Base-by-base conservation (phyloP, 2,888 invertebrate species). In the Spodoptera littoralis region DNA sequence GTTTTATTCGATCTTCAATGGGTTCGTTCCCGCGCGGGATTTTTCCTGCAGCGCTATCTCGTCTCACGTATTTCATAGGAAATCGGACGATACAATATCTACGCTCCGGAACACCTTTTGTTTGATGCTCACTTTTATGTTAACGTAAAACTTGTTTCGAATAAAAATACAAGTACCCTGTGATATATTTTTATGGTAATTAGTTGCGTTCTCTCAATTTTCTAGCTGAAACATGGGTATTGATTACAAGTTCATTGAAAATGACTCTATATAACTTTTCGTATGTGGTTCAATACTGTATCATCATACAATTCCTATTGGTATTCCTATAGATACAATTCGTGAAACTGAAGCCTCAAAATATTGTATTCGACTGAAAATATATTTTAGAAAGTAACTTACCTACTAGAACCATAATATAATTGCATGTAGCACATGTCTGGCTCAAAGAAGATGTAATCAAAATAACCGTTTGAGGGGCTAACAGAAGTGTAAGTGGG, bases 21-120 rank as follows among this genome's bases (percentile, higher is more conserved):
- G 53, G 45, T 65, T 48, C 22, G 52, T 46, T 24, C 45, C 18
- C 27, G 43, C 27, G 60, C 27, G 44, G 53, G 30, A 54, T 68
- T 67, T 60, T 73, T 50, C 57, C 50, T 42, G 46, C 41, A 27
- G 47, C 53, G 68, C 57, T 70, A 70, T 70, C 70, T 73, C 42
- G 50, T 51, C 70, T 58, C 69, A 61, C 73, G 70, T 70, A 70
- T 70, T 70, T 70, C 68, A 70, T 70, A 73, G 69, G 54, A 73
- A 73, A 68, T 61, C 70, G 73, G 51, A 54, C 50, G 62, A 73
- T 70, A 73, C 68, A 73, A 73, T 68, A 73, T 68, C 61, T 61
- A 22, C 53, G 47, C 47, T 45, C n/a, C 56, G 47, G 51, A 54
- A 11, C 56, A 57, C 47, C 53, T 57, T 54, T 67, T 73, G 68